Evolutionary conservation across 2,797 vertebrate species (phyloP), one percentile per base, ranked within the genome.

Genomic region (Sebastes wilsoni): DNA sequence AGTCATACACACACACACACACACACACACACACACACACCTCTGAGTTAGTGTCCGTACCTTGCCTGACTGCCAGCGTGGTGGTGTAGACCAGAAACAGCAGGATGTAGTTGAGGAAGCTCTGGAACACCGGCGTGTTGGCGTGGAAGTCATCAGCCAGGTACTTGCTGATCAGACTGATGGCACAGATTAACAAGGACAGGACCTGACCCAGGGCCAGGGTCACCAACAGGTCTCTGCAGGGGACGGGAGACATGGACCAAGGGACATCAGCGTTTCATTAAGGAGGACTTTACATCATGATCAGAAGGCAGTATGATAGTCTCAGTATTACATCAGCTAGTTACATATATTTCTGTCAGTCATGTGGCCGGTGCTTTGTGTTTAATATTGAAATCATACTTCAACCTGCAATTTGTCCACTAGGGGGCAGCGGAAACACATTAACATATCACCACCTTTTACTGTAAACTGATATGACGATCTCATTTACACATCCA

Each of bases 61-160:
- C 98, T 98, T 98, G 98, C 87, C 97, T 96, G 79, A 99, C 98
- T 8, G 98, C 98, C 80, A 99, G 91, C 7, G 98, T 99, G 62
- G 97, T 98, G 16, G 98, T 98, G 92, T 99, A 99, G 86, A 99
- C 98, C 95, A 99, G 93, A 91, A 99, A 99, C 30, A 99, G 96
- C 72, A 99, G 96, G 88, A 98, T 98, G 86, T 99, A 99, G 95
- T 97, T 98, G 87, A 98, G 97, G 89, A 99, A 99, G 95, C 97
- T 97, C 96, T 99, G 98, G 92, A 99, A 99, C 88, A 99, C 96
- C 1, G 98, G 97, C 1, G 98, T 99, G 90, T 97, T 97, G 89
- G 97, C 98, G 34, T 97, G 97, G 93, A 98, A 99, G 90, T 99
- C 97, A 69, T 98, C 96, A 23, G 97, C 97, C 91, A 99, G 93